Percentiles rank a stretch among this genome's conserved stretches.
Evolutionary conservation across 2,797 vertebrate species (phyloP).

Genomic region (Remorina albescens): DNA sequence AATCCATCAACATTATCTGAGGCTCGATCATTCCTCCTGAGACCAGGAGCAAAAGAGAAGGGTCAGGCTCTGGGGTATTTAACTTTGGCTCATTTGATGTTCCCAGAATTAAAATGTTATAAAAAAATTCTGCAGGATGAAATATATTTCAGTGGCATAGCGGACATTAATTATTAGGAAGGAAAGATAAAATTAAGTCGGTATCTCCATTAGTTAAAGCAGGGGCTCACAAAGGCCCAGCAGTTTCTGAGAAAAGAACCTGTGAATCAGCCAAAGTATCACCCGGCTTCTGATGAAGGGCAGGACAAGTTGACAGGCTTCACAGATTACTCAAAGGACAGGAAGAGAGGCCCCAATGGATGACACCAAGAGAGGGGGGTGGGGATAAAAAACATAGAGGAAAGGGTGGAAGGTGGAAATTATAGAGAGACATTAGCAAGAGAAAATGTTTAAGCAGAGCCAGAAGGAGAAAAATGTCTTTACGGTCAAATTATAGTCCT

Average conservation of each 20-base stretch:
- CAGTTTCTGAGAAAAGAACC: constrained; percentile 48
- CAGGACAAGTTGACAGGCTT: constrained; percentile 47
- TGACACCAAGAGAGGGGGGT: neutral
- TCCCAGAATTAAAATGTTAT: constrained; percentile 42
- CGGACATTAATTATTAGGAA: constrained; percentile 68
- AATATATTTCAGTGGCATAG: constrained; percentile 39
- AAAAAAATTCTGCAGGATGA: constrained; percentile 36
- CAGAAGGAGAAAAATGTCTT: neutral
- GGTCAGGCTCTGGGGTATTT: constrained; percentile 26
- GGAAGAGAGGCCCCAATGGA: neutral
- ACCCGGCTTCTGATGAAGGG: constrained; percentile 52
- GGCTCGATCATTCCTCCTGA: neutral
- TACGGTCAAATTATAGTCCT: constrained; percentile 27
- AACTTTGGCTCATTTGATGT: constrained; percentile 54
- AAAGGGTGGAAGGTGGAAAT: neutral
- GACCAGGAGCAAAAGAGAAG: neutral
- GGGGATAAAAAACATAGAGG: constrained; percentile 16
- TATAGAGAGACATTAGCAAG: neutral
- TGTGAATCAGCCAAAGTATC: constrained; percentile 66
- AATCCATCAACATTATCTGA: constrained; percentile 43
- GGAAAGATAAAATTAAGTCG: constrained; percentile 54
- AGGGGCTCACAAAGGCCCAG: constrained; percentile 44
- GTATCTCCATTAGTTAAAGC: constrained; percentile 66
- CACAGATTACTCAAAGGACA: constrained; percentile 51
- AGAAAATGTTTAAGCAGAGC: neutral